Evolutionary conservation across 2,888 invertebrate species (phyloP), one percentile per base, ranked within the genome.

Genomic region (Athetis lepigone): DNA sequence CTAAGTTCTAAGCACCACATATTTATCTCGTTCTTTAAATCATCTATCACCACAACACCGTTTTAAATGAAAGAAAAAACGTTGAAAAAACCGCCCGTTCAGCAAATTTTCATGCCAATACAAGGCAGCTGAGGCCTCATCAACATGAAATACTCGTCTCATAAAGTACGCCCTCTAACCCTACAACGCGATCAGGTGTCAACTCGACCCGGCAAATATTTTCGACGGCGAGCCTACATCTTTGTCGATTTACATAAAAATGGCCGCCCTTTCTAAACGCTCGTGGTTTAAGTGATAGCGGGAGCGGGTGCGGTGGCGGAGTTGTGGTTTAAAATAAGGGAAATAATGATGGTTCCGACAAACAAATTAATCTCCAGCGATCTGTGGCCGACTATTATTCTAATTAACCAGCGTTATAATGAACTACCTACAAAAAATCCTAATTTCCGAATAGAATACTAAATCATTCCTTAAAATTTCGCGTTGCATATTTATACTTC

Each of bases 191-290:
- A 81, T 78, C 75, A 75, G 77, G 79, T 80, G 77, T 68, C 76
- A 70, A 71, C 57, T 47, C 56, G 64, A 45, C 64, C 69, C 69
- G 27, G 52, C 60, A 65, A 80, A 78, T 75, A 67, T 67, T 65
- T 67, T 50, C 70, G 49, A 46, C 54, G 54, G 40, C 42, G 33
- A 56, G 52, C 70, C 62, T 56, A 66, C 63, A 66, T 68, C 70
- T 69, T 51, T n/a, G 57, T 18, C 57, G 66, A 83, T 86, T 86
- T 83, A 74, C 86, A 85, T 85, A 80, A 71, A 81, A 78, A 86
- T 79, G 70, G 74, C 57, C 63, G 65, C 55, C 51, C 49, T 55
- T 59, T 66, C 70, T 72, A 71, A 75, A 66, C 9, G 13, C 4
- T 8, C 8, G 0, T 11, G n/a, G 36, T 23, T n/a, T 6, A 6